These are phyloP conservation scores for Epinotia bilunana DNA, from an alignment of 2,888 invertebrate genomes.

Conservation along the genomic window DNA sequence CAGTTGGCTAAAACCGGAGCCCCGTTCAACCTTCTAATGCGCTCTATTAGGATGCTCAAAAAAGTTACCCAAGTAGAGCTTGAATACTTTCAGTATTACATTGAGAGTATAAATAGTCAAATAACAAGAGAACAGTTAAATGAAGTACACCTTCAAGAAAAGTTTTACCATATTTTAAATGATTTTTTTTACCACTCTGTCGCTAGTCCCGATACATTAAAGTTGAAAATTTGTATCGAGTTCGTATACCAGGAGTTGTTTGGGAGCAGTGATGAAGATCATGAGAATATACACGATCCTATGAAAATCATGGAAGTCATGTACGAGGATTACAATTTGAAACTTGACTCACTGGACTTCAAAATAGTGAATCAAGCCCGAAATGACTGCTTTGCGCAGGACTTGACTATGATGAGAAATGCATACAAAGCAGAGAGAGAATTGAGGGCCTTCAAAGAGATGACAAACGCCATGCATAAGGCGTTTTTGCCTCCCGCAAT, in stretches of 20 bases:
- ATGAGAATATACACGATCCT: conserved; percentile 72
- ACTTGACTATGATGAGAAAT: conserved; percentile 75
- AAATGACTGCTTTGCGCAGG: conserved; percentile 74
- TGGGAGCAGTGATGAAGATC: conserved; percentile 80
- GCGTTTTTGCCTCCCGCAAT: conserved; percentile 73
- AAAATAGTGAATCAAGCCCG: conserved; percentile 75
- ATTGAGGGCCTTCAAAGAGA: conserved; percentile 72
- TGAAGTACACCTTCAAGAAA: conserved; percentile 70
- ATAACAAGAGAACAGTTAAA: conserved; percentile 71
- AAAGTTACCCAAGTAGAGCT: conserved; percentile 67
- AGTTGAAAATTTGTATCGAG: conserved; percentile 78
- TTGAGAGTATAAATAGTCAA: conserved; percentile 68
- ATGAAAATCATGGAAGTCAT: conserved; percentile 79
- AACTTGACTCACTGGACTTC: conserved; percentile 74
- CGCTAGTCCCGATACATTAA: conserved; percentile 72
- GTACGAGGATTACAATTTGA: conserved; percentile 78
- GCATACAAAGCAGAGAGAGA: conserved; percentile 75
- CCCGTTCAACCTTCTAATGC: conserved; percentile 65
- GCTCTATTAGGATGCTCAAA: conserved; percentile 70
- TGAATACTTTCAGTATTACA: conserved; percentile 78
- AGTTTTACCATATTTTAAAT: conserved; percentile 75
- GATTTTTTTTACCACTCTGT: conserved; percentile 74
- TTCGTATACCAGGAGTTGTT: conserved; percentile 79
- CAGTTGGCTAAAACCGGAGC: conserved; percentile 72
- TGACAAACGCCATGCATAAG: conserved; percentile 78